Evolutionary conservation across 2,797 vertebrate genomes (phyloP).

Genomic region (Squalus acanthias): DNA sequence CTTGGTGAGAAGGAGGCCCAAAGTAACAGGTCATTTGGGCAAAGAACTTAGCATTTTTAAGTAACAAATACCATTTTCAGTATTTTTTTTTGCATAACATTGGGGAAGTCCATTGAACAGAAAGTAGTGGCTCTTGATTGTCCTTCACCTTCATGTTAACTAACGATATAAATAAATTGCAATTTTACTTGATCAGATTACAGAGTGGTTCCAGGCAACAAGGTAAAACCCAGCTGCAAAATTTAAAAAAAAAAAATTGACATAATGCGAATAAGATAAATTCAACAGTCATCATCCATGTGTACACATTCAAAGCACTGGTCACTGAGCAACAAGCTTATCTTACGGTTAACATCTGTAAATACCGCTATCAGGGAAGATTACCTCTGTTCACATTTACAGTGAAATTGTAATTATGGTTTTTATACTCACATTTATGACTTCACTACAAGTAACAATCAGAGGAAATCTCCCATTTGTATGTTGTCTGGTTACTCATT

Average conservation of each 20-base stretch:
- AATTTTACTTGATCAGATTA: not conserved
- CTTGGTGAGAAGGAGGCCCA: no score
- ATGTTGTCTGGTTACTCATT: not conserved
- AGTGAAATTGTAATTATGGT: not conserved
- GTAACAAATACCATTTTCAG: not conserved
- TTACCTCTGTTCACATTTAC: not conserved
- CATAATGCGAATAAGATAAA: conserved; percentile 1
- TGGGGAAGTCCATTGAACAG: not conserved
- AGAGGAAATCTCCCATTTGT: not conserved
- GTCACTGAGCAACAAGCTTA: not conserved
- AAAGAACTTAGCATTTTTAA: no score
- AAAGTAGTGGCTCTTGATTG: not conserved
- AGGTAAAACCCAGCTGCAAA: not conserved
- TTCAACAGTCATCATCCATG: not conserved
- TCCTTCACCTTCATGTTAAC: not conserved
- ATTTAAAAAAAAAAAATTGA: not conserved
- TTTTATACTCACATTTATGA: not conserved
- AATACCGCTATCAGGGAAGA: not conserved
- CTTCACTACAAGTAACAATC: not conserved
- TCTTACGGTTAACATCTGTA: not conserved
- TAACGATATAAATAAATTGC: not conserved
- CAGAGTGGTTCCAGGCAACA: not conserved
- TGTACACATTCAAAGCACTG: not conserved
- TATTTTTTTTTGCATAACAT: not conserved
- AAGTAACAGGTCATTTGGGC: no score